These are phyloP conservation scores for Protophormia terraenovae DNA, from an alignment of 2,888 invertebrate genomes.

Conservation along the genomic window DNA sequence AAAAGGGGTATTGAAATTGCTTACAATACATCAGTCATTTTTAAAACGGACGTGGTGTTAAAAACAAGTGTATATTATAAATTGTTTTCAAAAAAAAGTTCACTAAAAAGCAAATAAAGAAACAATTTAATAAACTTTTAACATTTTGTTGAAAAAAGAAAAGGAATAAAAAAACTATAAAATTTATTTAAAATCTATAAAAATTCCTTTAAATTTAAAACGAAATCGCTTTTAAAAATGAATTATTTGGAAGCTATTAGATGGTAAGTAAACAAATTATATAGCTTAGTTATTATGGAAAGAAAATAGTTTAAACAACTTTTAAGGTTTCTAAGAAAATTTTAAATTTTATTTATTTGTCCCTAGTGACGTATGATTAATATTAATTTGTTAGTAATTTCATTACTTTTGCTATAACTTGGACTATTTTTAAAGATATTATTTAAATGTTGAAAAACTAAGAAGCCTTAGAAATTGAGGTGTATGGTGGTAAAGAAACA, in stretches of 20 bases:
- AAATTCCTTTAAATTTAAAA: too few species aligned
- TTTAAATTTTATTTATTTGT: not conserved
- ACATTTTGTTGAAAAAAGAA: not conserved
- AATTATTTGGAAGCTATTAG: constrained; percentile 77
- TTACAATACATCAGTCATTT: constrained; percentile 59
- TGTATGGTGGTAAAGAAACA: too few species aligned
- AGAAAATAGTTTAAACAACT: not conserved
- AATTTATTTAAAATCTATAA: not conserved
- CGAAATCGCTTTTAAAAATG: constrained; percentile 68
- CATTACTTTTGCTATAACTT: not conserved
- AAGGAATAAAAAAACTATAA: not conserved
- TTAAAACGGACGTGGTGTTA: constrained; percentile 59
- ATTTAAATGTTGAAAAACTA: not conserved
- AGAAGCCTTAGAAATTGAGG: constrained; percentile 17
- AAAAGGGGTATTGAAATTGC: constrained; percentile 59
- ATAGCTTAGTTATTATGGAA: not conserved
- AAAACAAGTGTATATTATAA: constrained; percentile 53
- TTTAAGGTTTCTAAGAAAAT: constrained; percentile 8
- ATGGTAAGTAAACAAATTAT: constrained; percentile 71
- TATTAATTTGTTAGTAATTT: not conserved
- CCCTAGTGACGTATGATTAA: constrained; percentile 29
- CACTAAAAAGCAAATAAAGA: not conserved
- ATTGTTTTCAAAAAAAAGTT: not conserved
- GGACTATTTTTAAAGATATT: not conserved
- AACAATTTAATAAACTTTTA: not conserved